Evolutionary conservation across 1,140 invertebrate genomes (phyloP).

Genomic region (Orchestia grillus): DNA sequence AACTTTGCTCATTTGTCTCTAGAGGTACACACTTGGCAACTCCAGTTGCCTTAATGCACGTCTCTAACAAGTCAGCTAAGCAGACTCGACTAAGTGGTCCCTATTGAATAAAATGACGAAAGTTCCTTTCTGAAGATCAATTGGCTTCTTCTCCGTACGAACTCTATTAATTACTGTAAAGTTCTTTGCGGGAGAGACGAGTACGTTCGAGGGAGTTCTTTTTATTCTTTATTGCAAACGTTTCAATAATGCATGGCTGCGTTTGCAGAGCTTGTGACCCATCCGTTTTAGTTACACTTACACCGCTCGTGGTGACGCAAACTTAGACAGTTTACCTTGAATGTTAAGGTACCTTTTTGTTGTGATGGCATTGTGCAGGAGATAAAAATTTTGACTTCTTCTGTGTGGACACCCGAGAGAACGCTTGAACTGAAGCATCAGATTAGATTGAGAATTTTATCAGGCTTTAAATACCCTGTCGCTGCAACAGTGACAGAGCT

Average conservation of each 20-base stretch:
- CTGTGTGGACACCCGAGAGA: too few species aligned
- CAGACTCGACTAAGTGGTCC: neutral
- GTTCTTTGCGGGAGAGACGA: neutral
- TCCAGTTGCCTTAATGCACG: slow-evolving; percentile 20
- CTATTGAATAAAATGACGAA: slow-evolving; percentile 18
- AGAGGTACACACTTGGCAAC: slow-evolving; percentile 38
- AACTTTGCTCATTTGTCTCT: slow-evolving; percentile 13
- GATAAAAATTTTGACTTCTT: too few species aligned
- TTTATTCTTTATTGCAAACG: neutral
- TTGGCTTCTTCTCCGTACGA: neutral
- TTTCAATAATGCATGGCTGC: neutral
- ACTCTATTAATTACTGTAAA: neutral
- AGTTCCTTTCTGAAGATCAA: neutral
- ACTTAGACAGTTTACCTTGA: too few species aligned
- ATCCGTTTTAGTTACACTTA: too few species aligned
- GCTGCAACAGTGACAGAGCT: too few species aligned
- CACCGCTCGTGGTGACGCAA: too few species aligned
- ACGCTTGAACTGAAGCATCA: too few species aligned
- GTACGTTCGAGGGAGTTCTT: neutral
- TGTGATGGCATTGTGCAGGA: too few species aligned
- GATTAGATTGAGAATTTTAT: too few species aligned
- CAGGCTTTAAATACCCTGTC: too few species aligned
- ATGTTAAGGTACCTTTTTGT: too few species aligned
- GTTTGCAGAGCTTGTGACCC: too few species aligned
- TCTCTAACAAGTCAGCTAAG: slow-evolving; percentile 26